Base-by-base conservation (phyloP, 2,113 vertebrate genomes). In the Hippocampus comes region DNA sequence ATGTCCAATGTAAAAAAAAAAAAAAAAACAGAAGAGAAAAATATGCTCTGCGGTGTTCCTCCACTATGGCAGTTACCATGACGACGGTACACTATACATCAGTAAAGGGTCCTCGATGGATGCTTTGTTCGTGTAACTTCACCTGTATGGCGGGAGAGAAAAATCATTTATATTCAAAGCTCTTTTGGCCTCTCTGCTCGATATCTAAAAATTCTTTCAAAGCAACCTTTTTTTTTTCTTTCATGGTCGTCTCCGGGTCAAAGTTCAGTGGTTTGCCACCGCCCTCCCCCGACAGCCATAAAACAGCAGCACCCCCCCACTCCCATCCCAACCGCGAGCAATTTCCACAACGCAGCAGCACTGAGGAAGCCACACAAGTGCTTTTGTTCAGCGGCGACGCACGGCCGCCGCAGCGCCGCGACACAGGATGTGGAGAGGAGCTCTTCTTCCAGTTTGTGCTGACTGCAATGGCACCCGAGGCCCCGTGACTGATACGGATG, bases 361-460 rank as follows among this genome's bases (percentile, higher is more conserved):
- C 34, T 73, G 82, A 85, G 87, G 80, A 87, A 90, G 79, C 81
- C 78, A 87, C 85, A 87, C 82, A 82, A 78, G 75, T 78, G 46
- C 82, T 86, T 89, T 88, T 82, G 88, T 86, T 81, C 85, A 76
- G 74, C 68, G 80, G 80, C 70, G 73, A 80, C 27, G 18, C 34
- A 38, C 5, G 6, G 34, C 34, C 34, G 34, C 34, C 34, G 34
- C 34, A 2, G 5, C 43, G 5, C 34, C 34, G 34, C 34, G 34
- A 38, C 43, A 12, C 43, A 46, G 43, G 43, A 46, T 46, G 43
- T 46, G 43, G 10, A 46, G 43, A 10, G 43, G 34, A 38, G 2
- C 43, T 46, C 43, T 46, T 46, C 43, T 46, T 46, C 43, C 43
- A 1, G 43, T 46, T 12, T 14, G 43, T 14, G 43, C 3, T 46